Evolutionary conservation across 2,797 vertebrate species (phyloP).

Genomic region (Danio tinwini): DNA sequence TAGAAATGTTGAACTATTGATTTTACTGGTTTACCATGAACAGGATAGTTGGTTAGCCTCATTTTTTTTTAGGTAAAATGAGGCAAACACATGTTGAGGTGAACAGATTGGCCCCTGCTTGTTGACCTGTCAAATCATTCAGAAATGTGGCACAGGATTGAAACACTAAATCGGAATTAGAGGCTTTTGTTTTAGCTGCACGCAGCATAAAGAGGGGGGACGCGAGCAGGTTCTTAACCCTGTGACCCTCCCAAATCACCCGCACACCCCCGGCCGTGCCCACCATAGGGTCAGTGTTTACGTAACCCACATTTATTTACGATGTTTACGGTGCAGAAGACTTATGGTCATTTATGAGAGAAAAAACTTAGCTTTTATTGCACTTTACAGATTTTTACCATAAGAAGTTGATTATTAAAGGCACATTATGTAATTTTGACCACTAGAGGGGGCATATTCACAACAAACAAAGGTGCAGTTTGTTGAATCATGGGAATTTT

Average conservation of each 20-base stretch:
- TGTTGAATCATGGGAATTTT: too few species aligned
- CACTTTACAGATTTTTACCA: too few species aligned
- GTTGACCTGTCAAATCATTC: slow-evolving; percentile 73
- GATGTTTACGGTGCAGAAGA: neutral
- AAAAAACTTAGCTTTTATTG: neutral
- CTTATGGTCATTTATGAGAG: slow-evolving; percentile 9
- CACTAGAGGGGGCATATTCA: too few species aligned
- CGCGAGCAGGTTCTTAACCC: slow-evolving; percentile 40
- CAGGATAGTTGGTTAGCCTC: slow-evolving; percentile 9
- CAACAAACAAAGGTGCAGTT: too few species aligned
- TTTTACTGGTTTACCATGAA: neutral
- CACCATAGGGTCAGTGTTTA: slow-evolving; percentile 24
- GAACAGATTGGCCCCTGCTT: slow-evolving; percentile 74
- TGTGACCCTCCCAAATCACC: slow-evolving; percentile 13
- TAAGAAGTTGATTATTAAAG: too few species aligned
- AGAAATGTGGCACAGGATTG: slow-evolving; percentile 73
- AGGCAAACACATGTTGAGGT: slow-evolving; percentile 63
- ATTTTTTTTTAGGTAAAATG: slow-evolving; percentile 53
- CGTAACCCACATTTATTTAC: slow-evolving; percentile 3
- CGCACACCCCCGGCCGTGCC: neutral
- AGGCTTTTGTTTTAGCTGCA: slow-evolving; percentile 76
- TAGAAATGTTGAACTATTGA: too few species aligned
- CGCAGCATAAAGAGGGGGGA: slow-evolving; percentile 35
- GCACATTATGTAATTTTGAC: too few species aligned
- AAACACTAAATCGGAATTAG: slow-evolving; percentile 80